A percentile compares a stretch with the other conserved stretches of the same genome.
These are phyloP conservation scores for Phytoseiulus persimilis DNA, from an alignment of 2,888 invertebrate genomes.

Conservation along the genomic window DNA sequence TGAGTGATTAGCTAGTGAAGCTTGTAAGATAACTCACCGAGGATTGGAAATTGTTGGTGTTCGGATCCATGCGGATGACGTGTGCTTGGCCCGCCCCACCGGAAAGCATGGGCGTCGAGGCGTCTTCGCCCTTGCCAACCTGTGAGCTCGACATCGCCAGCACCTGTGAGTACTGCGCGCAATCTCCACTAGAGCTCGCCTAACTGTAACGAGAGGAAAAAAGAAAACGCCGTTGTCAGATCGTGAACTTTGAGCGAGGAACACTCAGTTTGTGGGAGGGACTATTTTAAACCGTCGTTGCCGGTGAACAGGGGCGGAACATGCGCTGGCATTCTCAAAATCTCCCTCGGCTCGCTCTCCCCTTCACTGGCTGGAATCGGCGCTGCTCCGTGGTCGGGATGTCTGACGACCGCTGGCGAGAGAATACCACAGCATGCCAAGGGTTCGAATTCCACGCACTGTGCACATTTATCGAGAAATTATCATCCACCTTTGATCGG, in stretches of 20 bases:
- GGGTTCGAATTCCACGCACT: neutral
- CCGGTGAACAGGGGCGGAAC: no score
- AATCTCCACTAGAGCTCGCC: conserved; percentile 36
- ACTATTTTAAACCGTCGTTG: no score
- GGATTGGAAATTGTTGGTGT: conserved; percentile 27
- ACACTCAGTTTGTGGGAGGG: neutral
- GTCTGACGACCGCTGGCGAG: neutral
- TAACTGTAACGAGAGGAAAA: neutral
- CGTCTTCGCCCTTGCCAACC: conserved; percentile 35
- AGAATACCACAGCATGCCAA: neutral
- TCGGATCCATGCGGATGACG: conserved; percentile 38
- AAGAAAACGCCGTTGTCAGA: neutral
- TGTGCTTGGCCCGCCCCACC: conserved; percentile 36
- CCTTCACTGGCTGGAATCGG: neutral
- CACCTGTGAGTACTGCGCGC: conserved; percentile 22
- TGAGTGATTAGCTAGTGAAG: no score
- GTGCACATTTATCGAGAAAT: neutral
- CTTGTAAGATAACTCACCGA: conserved; percentile 22
- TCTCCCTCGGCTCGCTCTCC: neutral
- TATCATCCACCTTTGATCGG: neutral
- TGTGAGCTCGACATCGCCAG: conserved; percentile 37
- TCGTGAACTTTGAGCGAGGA: neutral
- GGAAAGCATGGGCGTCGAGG: conserved; percentile 37
- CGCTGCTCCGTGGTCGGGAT: neutral
- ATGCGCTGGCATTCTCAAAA: neutral